phyloP scores from a whole-genome alignment of 2,888 invertebrate genomes.

The Cerastis rubricosa region DNA sequence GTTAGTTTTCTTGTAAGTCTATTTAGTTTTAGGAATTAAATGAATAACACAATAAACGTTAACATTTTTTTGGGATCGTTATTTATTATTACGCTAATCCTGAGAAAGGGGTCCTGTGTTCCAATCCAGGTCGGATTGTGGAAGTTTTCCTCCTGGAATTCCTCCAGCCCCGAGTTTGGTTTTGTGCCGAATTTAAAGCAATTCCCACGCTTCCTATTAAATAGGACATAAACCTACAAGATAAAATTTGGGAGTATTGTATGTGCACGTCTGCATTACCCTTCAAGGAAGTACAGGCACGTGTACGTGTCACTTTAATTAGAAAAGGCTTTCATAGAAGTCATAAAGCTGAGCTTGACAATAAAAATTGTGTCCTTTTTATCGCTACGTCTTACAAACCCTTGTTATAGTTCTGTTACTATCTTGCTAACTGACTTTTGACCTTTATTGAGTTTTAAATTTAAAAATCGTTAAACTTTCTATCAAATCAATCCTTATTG shows the following conservation, averaged over 20 bases:
- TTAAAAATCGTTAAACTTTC: no score
- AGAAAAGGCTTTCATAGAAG: not conserved
- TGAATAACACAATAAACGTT: not conserved
- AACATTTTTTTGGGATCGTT: not conserved
- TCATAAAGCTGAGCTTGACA: not conserved
- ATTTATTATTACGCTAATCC: not conserved
- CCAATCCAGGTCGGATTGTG: not conserved
- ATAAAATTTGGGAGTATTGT: not conserved
- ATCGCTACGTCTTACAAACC: not conserved
- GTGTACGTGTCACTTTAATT: not conserved
- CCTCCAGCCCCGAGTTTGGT: not conserved
- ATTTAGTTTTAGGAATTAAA: not conserved
- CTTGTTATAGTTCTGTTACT: not conserved
- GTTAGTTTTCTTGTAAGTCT: not conserved
- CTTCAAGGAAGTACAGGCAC: not conserved
- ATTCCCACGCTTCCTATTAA: not conserved
- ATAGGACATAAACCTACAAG: not conserved
- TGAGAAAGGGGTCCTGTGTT: not conserved
- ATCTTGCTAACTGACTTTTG: not conserved
- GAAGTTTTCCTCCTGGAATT: not conserved
- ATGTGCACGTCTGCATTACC: not conserved
- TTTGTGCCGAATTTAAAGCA: not conserved
- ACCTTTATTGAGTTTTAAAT: not conserved
- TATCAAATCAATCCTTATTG: slow-evolving; percentile 50
- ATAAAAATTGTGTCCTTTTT: not conserved